A percentile compares a stretch with the other conserved stretches of the same genome.
These are phyloP conservation scores for Atherinosoma microstoma DNA, from an alignment of 2,797 vertebrate species.

Conservation along the genomic window DNA sequence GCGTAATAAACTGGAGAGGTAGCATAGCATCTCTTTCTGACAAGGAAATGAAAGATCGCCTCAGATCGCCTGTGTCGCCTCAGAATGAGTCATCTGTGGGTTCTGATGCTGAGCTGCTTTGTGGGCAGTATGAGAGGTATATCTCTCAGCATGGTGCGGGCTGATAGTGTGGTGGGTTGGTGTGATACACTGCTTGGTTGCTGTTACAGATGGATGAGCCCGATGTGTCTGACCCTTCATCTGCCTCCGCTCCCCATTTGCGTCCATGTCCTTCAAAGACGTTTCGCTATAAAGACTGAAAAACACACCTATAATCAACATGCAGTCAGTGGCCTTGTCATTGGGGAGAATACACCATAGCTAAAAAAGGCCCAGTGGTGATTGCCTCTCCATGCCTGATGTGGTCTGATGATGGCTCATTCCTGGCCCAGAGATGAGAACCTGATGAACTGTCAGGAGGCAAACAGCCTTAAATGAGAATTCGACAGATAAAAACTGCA, in stretches of 20 bases:
- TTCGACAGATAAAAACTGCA: constrained; percentile 74
- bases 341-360: constrained; percentile 75
- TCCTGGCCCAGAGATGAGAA: constrained; percentile 76
- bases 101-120: constrained; percentile 53
- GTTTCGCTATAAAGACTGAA: constrained; percentile 55
- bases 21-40: constrained; percentile 71
- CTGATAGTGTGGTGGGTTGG: constrained; percentile 67
- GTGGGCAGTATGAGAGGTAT: constrained; percentile 72
- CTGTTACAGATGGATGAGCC: constrained; percentile 76
- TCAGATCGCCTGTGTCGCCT: constrained; percentile 66
- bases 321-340: constrained; percentile 76
- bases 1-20: constrained; percentile 64
- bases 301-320: constrained; percentile 61
- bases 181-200: constrained; percentile 69
- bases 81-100: constrained; percentile 73
- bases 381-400: constrained; percentile 85
- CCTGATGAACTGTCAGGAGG: constrained; percentile 80
- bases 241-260: constrained; percentile 62
- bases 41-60: constrained; percentile 74
- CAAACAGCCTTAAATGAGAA: constrained; percentile 82
- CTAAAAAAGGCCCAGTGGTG: constrained; percentile 76
- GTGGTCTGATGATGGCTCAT: constrained; percentile 82
- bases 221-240: constrained; percentile 61
- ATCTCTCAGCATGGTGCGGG: constrained; percentile 68
- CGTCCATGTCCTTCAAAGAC: constrained; percentile 65